phyloP scores from a whole-genome alignment of 2,113 vertebrate species.

The Scytalopus superciliaris region DNA sequence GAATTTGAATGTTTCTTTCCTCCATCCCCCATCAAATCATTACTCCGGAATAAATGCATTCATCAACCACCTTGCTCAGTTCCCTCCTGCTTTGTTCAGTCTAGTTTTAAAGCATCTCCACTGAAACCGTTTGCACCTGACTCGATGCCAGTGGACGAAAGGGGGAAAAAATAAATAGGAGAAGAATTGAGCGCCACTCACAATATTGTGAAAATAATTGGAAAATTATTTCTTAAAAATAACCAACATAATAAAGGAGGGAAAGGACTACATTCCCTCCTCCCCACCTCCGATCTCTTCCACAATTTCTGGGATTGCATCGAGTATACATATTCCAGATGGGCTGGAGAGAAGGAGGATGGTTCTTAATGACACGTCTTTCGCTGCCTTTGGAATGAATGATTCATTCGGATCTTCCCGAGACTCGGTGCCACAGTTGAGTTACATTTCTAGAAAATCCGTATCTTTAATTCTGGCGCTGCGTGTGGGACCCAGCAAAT shows the following conservation, averaged over 20 bases:
- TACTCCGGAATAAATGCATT: slow-evolving; percentile 65
- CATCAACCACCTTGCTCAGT: slow-evolving; percentile 55
- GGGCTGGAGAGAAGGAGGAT: slow-evolving; percentile 52
- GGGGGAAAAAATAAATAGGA: background rate
- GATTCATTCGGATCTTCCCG: slow-evolving; percentile 64
- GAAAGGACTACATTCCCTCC: slow-evolving; percentile 39
- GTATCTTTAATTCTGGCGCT: slow-evolving; percentile 78
- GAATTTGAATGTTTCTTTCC: slow-evolving; percentile 68
- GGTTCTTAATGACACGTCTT: slow-evolving; percentile 47
- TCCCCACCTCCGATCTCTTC: slow-evolving; percentile 25
- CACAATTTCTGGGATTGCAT: slow-evolving; percentile 40
- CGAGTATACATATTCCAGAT: slow-evolving; percentile 48
- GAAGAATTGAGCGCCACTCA: slow-evolving; percentile 28
- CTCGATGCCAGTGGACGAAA: background rate
- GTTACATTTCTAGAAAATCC: slow-evolving; percentile 69
- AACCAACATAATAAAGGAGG: slow-evolving; percentile 33
- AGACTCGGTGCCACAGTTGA: slow-evolving; percentile 65
- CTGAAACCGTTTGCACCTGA: slow-evolving; percentile 40
- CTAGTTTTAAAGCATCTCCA: slow-evolving; percentile 61
- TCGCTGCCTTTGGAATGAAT: slow-evolving; percentile 41
- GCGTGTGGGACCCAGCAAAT: slow-evolving; percentile 80
- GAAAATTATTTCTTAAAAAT: slow-evolving; percentile 62
- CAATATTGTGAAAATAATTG: slow-evolving; percentile 42
- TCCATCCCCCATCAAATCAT: slow-evolving; percentile 68
- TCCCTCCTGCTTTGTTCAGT: slow-evolving; percentile 60